A percentile compares a stretch with the other conserved stretches of the same genome.
Evolutionary conservation across 2,888 invertebrate species (phyloP).

Genomic region (Mesorhabditis sp.): DNA sequence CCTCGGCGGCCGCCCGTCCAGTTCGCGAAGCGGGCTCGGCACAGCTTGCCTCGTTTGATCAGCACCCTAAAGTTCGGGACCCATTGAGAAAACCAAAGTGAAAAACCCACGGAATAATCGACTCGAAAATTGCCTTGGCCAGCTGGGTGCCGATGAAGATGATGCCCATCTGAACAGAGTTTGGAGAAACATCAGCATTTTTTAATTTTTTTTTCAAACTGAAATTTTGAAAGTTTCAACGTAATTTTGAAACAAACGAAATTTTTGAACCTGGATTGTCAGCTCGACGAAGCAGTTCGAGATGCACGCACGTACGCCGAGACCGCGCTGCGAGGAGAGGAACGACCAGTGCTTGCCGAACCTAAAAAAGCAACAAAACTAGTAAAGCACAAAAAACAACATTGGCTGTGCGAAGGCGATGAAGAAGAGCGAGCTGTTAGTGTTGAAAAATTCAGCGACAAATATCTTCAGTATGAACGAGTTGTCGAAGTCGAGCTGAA

Average conservation of each 20-base stretch:
- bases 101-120: conserved; percentile 2
- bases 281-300: conserved; percentile 1
- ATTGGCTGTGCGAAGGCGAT: conserved; percentile 2
- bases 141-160: neutral
- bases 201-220: neutral
- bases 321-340: neutral
- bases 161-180: neutral
- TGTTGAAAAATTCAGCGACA: conserved; percentile 4
- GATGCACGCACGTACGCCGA: neutral
- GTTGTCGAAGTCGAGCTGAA: neutral
- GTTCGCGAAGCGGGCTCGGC: neutral
- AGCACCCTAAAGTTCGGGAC: neutral
- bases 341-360: neutral
- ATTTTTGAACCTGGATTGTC: neutral
- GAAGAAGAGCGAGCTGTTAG: conserved; percentile 5
- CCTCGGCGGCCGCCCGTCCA: neutral
- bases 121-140: conserved; percentile 1
- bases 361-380: neutral
- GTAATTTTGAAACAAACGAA: neutral
- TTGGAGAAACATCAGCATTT: too few species aligned
- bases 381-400: neutral
- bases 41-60: neutral
- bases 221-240: neutral
- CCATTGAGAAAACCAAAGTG: neutral
- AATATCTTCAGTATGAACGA: neutral